These are phyloP conservation scores for Parotocinclus haroldoi DNA, from an alignment of 2,797 vertebrate genomes.

Conservation along the genomic window DNA sequence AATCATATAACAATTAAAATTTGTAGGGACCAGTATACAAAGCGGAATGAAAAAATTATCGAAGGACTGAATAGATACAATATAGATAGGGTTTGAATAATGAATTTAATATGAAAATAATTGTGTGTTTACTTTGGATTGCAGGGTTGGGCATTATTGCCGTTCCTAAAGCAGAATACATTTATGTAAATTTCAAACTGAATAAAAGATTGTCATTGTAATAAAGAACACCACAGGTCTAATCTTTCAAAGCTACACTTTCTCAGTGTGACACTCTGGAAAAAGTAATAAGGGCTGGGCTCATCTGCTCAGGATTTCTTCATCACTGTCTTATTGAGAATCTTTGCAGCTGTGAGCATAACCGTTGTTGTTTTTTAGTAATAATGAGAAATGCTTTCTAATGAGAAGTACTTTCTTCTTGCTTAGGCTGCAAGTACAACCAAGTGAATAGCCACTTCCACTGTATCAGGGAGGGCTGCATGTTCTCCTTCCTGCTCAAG, in stretches of 20 bases:
- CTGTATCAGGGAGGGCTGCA: slow-evolving; percentile 97
- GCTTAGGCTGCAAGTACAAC: slow-evolving; percentile 95
- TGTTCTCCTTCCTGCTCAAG: slow-evolving; percentile 99
- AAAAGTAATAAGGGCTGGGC: slow-evolving; percentile 47
- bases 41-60: slow-evolving; percentile 52
- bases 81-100: slow-evolving; percentile 77
- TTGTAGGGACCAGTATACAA: slow-evolving; percentile 58
- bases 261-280: slow-evolving; percentile 69
- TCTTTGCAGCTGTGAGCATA: slow-evolving; percentile 22
- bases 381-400: slow-evolving; percentile 45
- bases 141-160: slow-evolving; percentile 80
- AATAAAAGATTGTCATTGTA: slow-evolving; percentile 80
- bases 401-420: slow-evolving; percentile 11
- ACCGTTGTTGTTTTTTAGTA: slow-evolving; percentile 31
- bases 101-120: slow-evolving; percentile 82
- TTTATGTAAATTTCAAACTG: slow-evolving; percentile 83
- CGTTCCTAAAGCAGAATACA: slow-evolving; percentile 79
- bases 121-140: slow-evolving; percentile 82
- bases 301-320: slow-evolving; percentile 51
- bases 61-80: slow-evolving; percentile 61
- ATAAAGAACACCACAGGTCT: slow-evolving; percentile 83
- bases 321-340: slow-evolving; percentile 45
- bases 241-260: slow-evolving; percentile 72
- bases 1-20: slow-evolving; percentile 79
- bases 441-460: slow-evolving; percentile 99